Evolutionary conservation across 2,113 vertebrate genomes (phyloP), one percentile per base, ranked within the genome.

Genomic region (Vanacampus margaritifer): DNA sequence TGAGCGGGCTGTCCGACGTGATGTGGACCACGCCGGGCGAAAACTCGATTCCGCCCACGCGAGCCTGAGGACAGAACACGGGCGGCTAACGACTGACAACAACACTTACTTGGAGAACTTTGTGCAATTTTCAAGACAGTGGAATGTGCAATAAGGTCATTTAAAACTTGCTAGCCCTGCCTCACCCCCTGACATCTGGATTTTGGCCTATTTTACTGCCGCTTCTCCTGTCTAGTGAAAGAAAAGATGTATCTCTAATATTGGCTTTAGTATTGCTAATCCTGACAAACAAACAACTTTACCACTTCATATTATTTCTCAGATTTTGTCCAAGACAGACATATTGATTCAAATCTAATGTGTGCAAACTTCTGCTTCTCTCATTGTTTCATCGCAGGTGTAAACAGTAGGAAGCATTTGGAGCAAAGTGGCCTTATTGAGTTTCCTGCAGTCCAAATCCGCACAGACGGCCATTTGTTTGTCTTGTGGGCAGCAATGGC

Each of bases 21-120:
- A 99, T 97, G 91, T 96, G 94, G 72, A 99, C 97, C 87, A 95
- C 95, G 10, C 97, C 97, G 0, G 97, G 97, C 17, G 96, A 98
- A 71, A 95, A 98, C 72, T 98, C 96, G 76, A 96, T 95, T 3
- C 97, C 97, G 6, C 97, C 97, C 0, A 99, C 97, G 2, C 95
- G 94, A 37, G 95, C 97, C 97, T 99, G 62, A 26, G 53, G 64
- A 58, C 5, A 45, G 23, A 36, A 46, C 14, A 69, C 16, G 54
- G 11, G 26, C 2, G 54, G 23, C 4, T 54, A 26, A 26, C 5
- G 36, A 41, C 35, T 48, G 23, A 53, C 26, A 60, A 46, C 32
- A 57, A 59, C 41, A 41, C 41, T 28, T 12, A 58, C 23, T 28
- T 0, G n/a, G n/a, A n/a, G n/a, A n/a, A n/a, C n/a, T 5, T 45